Percentiles rank a stretch among this genome's conserved stretches.
These are phyloP conservation scores for Hirtodrosophila histrioides DNA, from an alignment of 2,888 invertebrate species.

Conservation along the genomic window DNA sequence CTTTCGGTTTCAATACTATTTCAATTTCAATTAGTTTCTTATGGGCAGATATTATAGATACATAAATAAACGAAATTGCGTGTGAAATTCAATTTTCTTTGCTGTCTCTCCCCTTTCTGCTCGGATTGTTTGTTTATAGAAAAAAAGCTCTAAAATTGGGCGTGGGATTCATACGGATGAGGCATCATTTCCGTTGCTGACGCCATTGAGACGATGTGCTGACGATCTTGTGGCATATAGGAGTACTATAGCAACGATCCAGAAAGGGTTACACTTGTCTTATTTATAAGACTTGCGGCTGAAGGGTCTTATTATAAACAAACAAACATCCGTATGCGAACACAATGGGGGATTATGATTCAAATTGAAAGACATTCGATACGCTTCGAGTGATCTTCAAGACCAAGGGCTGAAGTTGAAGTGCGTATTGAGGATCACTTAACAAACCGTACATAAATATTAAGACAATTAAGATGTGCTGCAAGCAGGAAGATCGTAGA, in stretches of 20 bases:
- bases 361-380: constrained; percentile 42
- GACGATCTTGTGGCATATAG: constrained; percentile 13
- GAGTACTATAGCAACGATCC: too few species aligned
- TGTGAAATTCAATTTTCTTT: constrained; percentile 62
- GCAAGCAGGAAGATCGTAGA: not conserved
- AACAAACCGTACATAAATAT: constrained; percentile 7
- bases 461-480: not conserved
- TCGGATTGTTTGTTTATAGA: constrained; percentile 61
- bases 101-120: constrained; percentile 29
- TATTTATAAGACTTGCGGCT: constrained; percentile 24
- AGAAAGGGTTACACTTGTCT: constrained; percentile 43
- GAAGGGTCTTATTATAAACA: constrained; percentile 50
- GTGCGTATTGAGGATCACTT: constrained; percentile 20
- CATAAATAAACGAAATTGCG: constrained; percentile 65
- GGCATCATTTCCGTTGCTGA: constrained; percentile 71
- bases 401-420: constrained; percentile 8
- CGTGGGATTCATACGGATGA: constrained; percentile 61
- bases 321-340: constrained; percentile 28
- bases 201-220: constrained; percentile 47
- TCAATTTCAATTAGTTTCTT: constrained; percentile 13
- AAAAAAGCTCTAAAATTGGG: constrained; percentile 54
- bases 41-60: constrained; percentile 35
- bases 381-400: constrained; percentile 9
- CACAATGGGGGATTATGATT: constrained; percentile 16
- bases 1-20: constrained; percentile 16